Base-by-base conservation (phyloP, 1,140 invertebrate genomes). In the Pectinophora gossypiella region DNA sequence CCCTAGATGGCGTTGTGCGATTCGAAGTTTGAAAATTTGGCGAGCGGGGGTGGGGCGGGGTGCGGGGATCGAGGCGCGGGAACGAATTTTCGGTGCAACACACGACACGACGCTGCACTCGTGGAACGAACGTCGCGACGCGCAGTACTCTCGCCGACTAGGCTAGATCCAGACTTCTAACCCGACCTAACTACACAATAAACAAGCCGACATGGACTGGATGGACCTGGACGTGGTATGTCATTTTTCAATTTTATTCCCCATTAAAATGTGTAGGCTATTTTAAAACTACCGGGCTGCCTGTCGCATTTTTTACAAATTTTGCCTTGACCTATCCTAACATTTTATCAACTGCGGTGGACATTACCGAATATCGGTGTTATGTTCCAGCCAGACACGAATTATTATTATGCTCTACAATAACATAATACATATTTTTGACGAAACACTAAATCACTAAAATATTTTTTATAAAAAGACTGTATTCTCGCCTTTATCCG, bases 21-120 rank as follows among this genome's bases (percentile, higher is more conserved):
- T 76, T 67, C 70, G 68, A 68, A 58, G 61, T 71, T 64, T 44
- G 63, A 83, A 83, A 82, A 72, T 74, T 83, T 83, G 59, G 78
- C 78, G 68, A 81, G 64, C 68, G 64, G 71, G 66, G 69, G 56
- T 54, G 66, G 32, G 68, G 66, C 52, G 68, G 52, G 61, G 69
- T 61, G 71, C 49, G 61, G 68, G 69, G 64, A 61, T 48, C 51
- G 59, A 64, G 64, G 58, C 61, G 72, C 70, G 75, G 74, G 77
- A 78, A 76, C 78, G 78, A 85, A 85, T 72, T 83, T 85, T 85
- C 80, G 82, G 82, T 85, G 82, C 82, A 85, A 82, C 75, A 79
- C 56, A 72, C 76, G 64, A 78, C 71, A 74, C 72, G 69, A 79
- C 75, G 70, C 78, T 86, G 82, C 82, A 86, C 78, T 86, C 80